Conservation (phyloP, 2,113 vertebrate species). For the Sminthopsis crassicaudata region DNA sequence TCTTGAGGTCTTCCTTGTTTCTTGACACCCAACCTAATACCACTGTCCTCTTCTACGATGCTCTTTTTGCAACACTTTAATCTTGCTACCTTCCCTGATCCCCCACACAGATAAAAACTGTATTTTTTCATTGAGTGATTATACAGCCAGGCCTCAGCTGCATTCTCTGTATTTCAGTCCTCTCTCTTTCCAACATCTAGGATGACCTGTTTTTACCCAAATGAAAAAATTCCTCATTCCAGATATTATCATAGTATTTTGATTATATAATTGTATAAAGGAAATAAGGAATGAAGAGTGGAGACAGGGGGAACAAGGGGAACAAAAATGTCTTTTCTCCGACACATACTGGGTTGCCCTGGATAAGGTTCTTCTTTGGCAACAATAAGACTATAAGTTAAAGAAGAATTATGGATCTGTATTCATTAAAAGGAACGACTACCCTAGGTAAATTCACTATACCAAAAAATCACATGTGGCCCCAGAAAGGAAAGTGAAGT, state of each 20-base stretch:
- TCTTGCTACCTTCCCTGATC: neutral
- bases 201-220: neutral
- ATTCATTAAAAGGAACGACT: neutral
- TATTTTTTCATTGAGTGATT: neutral
- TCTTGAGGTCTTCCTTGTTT: neutral
- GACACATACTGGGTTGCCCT: neutral
- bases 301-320: neutral
- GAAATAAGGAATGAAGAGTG: neutral
- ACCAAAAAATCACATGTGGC: neutral
- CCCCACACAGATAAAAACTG: neutral
- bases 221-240: neutral
- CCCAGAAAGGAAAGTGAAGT: neutral
- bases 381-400: neutral
- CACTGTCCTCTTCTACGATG: neutral
- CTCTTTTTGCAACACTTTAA: neutral
- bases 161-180: neutral
- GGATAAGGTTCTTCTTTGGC: neutral
- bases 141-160: neutral
- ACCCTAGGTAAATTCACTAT: neutral
- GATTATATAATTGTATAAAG: neutral
- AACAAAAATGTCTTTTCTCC: neutral
- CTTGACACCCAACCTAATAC: neutral
- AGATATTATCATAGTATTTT: neutral
- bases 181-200: neutral
- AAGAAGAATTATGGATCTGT: neutral